Evolutionary conservation across 2,797 vertebrate genomes (phyloP).

Genomic region (Vireo griseus): DNA sequence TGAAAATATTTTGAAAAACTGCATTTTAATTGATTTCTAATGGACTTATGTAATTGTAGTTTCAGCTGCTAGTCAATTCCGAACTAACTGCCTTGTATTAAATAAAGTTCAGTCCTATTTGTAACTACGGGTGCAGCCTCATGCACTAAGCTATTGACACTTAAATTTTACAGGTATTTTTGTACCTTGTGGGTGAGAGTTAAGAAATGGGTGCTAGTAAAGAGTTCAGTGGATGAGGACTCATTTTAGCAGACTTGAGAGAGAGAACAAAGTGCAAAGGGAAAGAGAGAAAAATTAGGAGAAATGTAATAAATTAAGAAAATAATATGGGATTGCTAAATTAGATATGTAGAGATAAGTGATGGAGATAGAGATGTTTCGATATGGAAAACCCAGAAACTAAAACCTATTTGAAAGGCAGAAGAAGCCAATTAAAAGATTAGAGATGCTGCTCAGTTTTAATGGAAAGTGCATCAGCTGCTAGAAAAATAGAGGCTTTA

Average conservation of each 20-base stretch:
- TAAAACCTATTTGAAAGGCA: neutral
- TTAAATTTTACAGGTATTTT: neutral
- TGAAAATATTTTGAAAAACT: neutral
- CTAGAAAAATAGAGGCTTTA: neutral
- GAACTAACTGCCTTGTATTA: neutral
- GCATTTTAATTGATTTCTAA: neutral
- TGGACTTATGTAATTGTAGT: neutral
- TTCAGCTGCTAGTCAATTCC: neutral
- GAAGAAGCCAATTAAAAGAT: neutral
- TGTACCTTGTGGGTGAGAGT: neutral
- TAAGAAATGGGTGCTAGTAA: neutral
- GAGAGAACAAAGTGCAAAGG: neutral
- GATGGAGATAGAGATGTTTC: neutral
- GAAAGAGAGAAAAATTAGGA: neutral
- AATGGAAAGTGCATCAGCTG: neutral
- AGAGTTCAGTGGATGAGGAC: neutral
- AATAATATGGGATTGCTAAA: neutral
- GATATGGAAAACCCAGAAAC: neutral
- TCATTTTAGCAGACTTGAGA: neutral
- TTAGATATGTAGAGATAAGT: neutral
- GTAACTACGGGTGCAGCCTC: neutral
- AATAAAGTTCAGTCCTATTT: neutral
- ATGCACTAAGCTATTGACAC: neutral
- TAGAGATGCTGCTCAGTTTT: neutral
- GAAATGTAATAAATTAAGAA: neutral